Conservation (phyloP, 2,797 vertebrate genomes). For the Neosilurus mollespiculum region DNA sequence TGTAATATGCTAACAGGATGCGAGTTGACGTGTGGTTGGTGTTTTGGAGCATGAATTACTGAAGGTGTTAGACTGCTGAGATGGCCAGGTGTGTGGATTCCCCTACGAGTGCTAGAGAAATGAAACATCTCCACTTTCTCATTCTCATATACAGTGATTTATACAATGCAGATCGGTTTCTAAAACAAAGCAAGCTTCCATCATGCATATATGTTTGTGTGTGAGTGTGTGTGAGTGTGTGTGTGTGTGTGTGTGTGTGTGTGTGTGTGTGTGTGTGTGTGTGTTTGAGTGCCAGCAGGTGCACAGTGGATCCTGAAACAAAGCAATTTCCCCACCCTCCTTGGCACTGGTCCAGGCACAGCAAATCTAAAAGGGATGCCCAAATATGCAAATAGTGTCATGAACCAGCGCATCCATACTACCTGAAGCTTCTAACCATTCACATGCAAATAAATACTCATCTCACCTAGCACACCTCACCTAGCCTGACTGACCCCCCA, state of each 20-base stretch:
- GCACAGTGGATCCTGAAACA: constrained; percentile 53
- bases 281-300: constrained; percentile 43
- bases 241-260: constrained; percentile 30
- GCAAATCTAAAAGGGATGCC: constrained; percentile 50
- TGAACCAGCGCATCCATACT: constrained; percentile 45
- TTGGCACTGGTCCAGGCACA: constrained; percentile 41
- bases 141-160: constrained; percentile 53
- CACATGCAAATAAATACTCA: constrained; percentile 56
- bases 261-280: constrained; percentile 39
- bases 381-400: constrained; percentile 55
- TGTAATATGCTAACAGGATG: constrained; percentile 24
- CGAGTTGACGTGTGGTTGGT: neutral
- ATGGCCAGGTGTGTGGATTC: constrained; percentile 56
- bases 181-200: constrained; percentile 49
- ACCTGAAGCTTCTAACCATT: constrained; percentile 54
- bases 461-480: constrained; percentile 52
- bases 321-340: constrained; percentile 35
- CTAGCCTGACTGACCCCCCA: constrained; percentile 36
- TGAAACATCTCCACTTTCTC: constrained; percentile 60
- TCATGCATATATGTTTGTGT: constrained; percentile 19
- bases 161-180: constrained; percentile 49
- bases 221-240: constrained; percentile 24
- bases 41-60: constrained; percentile 12
- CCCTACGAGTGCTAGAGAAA: constrained; percentile 55
- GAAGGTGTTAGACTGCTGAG: constrained; percentile 28